Evolutionary conservation across 2,888 invertebrate genomes (phyloP), one percentile per base, ranked within the genome.

Genomic region (Plagodis pulveraria): DNA sequence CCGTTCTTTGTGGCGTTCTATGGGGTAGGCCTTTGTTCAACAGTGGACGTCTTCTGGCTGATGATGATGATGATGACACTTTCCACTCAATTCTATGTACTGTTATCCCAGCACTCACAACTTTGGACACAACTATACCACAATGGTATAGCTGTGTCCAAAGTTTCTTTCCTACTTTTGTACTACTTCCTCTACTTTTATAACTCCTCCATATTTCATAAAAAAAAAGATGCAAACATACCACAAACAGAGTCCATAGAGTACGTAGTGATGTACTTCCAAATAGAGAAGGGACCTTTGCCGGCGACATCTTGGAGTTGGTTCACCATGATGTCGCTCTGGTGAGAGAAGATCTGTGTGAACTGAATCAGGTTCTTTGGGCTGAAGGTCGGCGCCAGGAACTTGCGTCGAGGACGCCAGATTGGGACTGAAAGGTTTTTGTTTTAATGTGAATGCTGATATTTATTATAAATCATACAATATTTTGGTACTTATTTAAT

Each of bases 321-420:
- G 4, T 67, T 22, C 5, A 54, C 65, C 45, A 77, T 63, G 5
- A 71, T 34, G 0, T 34, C 9, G 9, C 76, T 76, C 44, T 81
- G 76, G 5, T 59, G 58, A 4, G 58, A 58, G 45, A 83, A 82
- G 10, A 83, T 67, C 9, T 72, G 42, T 7, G 74, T 58, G 33
- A 76, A 84, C 5, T 62, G 54, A 6, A 68, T 70, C 44, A 84
- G 57, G n/a, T 73, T 72, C 53, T 78, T 80, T 6, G 69, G 58
- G 0, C 69, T 68, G 56, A 83, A 81, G 0, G 66, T 72, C 1
- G 78, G 78, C 0, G 71, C 59, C 1, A 83, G 42, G 11, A 80
- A 52, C 53, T 78, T 83, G 11, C 84, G 79, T 9, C 84, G 81
- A 0, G 71, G 74, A 0, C 79, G 78, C 84, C 84, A 83, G 6